Percentiles rank a stretch among this genome's conserved stretches.
These are phyloP conservation scores for Stichodactyla helianthus DNA, from an alignment of 64 coral and sea anemone genomes.

Conservation along the genomic window DNA sequence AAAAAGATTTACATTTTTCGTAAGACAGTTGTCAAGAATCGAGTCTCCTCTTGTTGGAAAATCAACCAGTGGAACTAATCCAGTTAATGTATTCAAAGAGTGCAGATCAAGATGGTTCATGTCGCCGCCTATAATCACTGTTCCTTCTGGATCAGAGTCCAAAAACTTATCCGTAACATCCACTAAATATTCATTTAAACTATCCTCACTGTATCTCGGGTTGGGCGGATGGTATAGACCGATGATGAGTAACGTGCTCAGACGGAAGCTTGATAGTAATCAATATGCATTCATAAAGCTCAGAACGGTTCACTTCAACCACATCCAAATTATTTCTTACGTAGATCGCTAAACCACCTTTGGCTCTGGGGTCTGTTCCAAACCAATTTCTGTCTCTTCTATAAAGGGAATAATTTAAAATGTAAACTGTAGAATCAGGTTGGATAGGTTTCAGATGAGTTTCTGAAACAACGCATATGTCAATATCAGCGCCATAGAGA, in stretches of 20 bases:
- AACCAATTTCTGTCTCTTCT: constrained; percentile 19
- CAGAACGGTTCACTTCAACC: constrained; percentile 3
- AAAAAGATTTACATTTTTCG: not conserved
- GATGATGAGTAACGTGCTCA: constrained; percentile 15
- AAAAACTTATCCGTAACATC: constrained; percentile 21
- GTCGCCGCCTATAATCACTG: constrained; percentile 21
- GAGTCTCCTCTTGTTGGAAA: constrained; percentile 43
- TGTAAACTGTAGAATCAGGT: not conserved
- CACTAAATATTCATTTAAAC: constrained; percentile 17
- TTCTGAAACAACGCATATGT: constrained; percentile 25
- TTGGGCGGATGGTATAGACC: constrained; percentile 44
- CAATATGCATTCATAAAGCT: constrained; percentile 28
- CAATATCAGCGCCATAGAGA: not conserved
- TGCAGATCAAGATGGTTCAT: constrained; percentile 18
- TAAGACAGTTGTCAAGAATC: constrained; percentile 23
- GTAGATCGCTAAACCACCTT: constrained; percentile 21
- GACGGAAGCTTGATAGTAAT: constrained; percentile 9
- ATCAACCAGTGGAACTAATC: constrained; percentile 25
- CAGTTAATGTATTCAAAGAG: not conserved
- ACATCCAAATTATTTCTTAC: constrained; percentile 21
- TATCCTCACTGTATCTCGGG: constrained; percentile 8
- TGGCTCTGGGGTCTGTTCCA: not conserved
- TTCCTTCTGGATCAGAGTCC: constrained; percentile 1
- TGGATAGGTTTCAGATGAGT: constrained; percentile 9
- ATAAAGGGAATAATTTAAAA: not conserved